These are phyloP conservation scores for Hydropsyche betteni DNA, from an alignment of 2,888 invertebrate species.

Conservation along the genomic window DNA sequence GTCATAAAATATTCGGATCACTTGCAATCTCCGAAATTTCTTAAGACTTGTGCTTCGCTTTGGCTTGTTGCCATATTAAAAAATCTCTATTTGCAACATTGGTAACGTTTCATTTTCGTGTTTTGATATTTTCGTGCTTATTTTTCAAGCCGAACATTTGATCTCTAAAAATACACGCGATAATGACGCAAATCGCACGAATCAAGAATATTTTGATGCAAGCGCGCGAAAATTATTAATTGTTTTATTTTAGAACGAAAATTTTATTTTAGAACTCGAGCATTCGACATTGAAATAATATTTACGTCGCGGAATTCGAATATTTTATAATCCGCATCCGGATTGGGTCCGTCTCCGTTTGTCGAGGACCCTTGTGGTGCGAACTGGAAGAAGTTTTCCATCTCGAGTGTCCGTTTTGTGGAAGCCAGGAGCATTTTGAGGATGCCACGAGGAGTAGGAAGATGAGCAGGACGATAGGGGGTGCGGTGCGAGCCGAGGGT, in stretches of 20 bases:
- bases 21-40: not conserved
- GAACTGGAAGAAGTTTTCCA: slow-evolving; percentile 10
- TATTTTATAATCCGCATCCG: no score
- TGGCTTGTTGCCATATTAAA: slow-evolving; percentile 25
- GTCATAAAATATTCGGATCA: slow-evolving; percentile 18
- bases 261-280: no score
- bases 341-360: not conserved
- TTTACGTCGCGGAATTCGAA: no score
- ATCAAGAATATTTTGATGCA: no score
- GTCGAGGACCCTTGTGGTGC: not conserved
- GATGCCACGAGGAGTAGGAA: not conserved
- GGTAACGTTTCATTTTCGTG: not conserved
- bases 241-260: no score
- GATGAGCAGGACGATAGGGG: not conserved
- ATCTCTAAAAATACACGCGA: no score
- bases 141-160: no score
- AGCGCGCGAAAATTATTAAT: no score
- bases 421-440: not conserved
- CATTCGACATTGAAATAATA: no score
- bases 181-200: no score
- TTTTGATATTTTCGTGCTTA: no score
- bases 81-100: slow-evolving; percentile 16
- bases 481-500: not conserved
- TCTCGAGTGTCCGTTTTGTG: slow-evolving; percentile 21
- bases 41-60: not conserved